Base-by-base conservation (phyloP, 2,113 vertebrate genomes). In the Catharus fuscescens region DNA sequence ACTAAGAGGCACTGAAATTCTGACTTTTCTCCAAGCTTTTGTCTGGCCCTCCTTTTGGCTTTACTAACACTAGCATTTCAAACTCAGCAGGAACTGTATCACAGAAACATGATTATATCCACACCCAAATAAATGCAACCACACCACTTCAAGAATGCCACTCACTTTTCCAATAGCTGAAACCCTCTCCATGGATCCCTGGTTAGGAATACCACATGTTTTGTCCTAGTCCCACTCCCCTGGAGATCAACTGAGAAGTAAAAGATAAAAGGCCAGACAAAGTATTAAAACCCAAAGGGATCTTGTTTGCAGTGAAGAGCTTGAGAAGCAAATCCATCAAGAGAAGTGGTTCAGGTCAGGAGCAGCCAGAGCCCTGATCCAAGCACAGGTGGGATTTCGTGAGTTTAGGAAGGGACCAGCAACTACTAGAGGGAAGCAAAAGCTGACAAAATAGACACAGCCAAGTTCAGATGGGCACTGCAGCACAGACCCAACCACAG, bases 21-120 rank as follows among this genome's bases (percentile, higher is more conserved):
- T 94, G 88, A 96, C 61, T 97, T 79, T 86, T 53, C 87, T 92
- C 92, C 93, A 95, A 83, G 80, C 80, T 92, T 96, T 96, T 78
- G 92, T 94, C 92, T 95, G 86, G 90, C 88, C 94, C 92, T 64
- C 71, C 87, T 94, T 67, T 78, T 91, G 84, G 91, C 87, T 93
- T 92, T 91, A 67, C 94, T 74, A 90, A 92, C 94, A 96, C 85
- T 9, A 78, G 72, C 72, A 88, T 96, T 97, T 96, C 92, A 97
- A 80, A 74, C 90, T 70, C 93, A 84, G 92, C 92, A 88, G 95
- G 92, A 95, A 59, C 56, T 45, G 52, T 80, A 92, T 83, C 79
- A 48, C 86, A 94, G 76, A 88, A 88, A 77, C 72, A 83, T 5
- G 56, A 95, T 66, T 83, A 52, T 38, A 88, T 83, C 88, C 92